Evolutionary conservation across 2,797 vertebrate species (phyloP).

Genomic region (Crossoptilon crossoptilon): DNA sequence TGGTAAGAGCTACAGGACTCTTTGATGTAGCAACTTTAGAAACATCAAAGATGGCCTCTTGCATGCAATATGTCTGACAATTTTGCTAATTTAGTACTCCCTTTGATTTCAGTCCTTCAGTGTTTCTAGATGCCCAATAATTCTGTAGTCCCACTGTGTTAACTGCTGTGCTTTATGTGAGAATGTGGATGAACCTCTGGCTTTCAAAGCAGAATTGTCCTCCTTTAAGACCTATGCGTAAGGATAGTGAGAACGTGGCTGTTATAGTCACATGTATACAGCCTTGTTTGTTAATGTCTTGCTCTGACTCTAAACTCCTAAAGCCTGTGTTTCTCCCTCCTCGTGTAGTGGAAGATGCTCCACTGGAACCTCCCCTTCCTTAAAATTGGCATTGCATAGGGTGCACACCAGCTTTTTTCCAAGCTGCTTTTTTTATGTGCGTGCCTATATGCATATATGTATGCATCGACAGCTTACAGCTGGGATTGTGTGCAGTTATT

Average conservation of each 20-base stretch:
- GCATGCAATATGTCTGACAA: background rate
- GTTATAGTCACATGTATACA: rapidly evolving
- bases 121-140: background rate
- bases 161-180: background rate
- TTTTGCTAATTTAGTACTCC: rapidly evolving
- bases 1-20: background rate
- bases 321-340: background rate
- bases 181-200: background rate
- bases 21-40: background rate
- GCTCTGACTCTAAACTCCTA: background rate
- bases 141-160: background rate
- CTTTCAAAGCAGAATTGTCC: background rate
- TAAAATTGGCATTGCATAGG: background rate
- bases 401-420: background rate
- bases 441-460: rapidly evolving
- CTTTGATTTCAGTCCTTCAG: background rate
- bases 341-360: background rate
- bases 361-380: background rate
- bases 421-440: background rate
- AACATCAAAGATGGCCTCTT: background rate
- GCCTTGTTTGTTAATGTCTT: background rate
- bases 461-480: background rate
- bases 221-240: background rate
- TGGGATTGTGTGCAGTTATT: background rate
- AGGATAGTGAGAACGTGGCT: background rate